Conservation (phyloP, 1,140 invertebrate genomes). For the Uloborus diversus region DNA sequence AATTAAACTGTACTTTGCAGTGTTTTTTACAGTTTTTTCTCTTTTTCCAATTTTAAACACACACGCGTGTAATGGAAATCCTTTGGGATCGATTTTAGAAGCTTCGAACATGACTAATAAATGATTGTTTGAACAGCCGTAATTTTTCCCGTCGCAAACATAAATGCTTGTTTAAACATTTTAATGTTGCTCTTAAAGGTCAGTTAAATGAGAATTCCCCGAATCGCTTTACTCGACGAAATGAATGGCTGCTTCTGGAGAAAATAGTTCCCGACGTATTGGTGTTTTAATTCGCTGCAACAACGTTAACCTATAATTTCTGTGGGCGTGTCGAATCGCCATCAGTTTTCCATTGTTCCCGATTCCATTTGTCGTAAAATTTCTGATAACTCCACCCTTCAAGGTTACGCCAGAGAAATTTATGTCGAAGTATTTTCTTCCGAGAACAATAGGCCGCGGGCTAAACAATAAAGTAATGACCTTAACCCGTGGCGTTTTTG, state of each 20-base stretch:
- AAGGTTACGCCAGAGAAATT: constrained; percentile 53
- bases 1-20: no score
- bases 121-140: no score
- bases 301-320: constrained; percentile 1
- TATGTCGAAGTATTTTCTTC: constrained; percentile 35
- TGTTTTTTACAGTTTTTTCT: no score
- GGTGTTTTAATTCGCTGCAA: background rate
- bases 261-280: background rate
- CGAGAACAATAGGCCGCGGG: constrained; percentile 21
- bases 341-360: constrained; percentile 34
- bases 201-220: no score
- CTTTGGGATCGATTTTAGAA: no score
- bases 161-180: no score
- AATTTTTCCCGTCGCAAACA: no score
- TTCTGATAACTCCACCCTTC: constrained; percentile 32
- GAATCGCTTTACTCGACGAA: no score
- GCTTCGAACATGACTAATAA: no score
- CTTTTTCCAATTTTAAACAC: no score
- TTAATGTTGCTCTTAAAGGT: no score
- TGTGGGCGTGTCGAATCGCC: constrained; percentile 29
- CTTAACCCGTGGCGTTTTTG: constrained; percentile 24
- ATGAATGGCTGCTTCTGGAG: background rate
- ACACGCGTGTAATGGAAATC: no score
- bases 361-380: constrained; percentile 14
- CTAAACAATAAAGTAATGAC: constrained; percentile 11